These are phyloP conservation scores for Oligia strigilis DNA, from an alignment of 2,888 invertebrate genomes.

Conservation along the genomic window DNA sequence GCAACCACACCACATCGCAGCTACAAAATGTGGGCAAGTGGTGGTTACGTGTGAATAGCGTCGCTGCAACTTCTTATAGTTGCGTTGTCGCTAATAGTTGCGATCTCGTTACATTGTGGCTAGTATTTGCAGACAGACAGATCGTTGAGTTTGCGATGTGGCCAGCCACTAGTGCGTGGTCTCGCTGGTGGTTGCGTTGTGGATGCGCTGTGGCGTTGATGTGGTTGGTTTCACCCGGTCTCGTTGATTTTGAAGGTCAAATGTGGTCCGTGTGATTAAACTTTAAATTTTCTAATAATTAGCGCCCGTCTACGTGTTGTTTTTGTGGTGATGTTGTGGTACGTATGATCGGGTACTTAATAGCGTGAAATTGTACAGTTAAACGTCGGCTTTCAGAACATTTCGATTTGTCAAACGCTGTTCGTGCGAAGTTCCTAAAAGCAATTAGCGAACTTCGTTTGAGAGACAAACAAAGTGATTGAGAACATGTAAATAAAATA, in stretches of 20 bases:
- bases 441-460: conserved; percentile 13
- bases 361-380: conserved; percentile 11
- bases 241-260: neutral
- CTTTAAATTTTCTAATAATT: neutral
- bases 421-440: neutral
- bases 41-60: neutral
- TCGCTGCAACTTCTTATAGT: neutral
- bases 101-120: neutral
- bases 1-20: neutral
- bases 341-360: neutral
- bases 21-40: neutral
- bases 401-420: neutral
- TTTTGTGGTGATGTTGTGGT: neutral
- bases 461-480: neutral
- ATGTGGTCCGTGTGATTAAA: neutral
- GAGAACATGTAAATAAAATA: conserved; percentile 10
- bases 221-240: neutral
- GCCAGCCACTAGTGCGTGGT: neutral
- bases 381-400: neutral
- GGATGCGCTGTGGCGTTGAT: neutral
- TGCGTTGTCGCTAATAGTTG: neutral
- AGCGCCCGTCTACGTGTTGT: neutral
- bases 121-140: neutral
- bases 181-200: neutral
- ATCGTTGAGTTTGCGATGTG: neutral